Conservation (phyloP, 2,797 vertebrate genomes). For the Enteromius thamalakanensis region DNA sequence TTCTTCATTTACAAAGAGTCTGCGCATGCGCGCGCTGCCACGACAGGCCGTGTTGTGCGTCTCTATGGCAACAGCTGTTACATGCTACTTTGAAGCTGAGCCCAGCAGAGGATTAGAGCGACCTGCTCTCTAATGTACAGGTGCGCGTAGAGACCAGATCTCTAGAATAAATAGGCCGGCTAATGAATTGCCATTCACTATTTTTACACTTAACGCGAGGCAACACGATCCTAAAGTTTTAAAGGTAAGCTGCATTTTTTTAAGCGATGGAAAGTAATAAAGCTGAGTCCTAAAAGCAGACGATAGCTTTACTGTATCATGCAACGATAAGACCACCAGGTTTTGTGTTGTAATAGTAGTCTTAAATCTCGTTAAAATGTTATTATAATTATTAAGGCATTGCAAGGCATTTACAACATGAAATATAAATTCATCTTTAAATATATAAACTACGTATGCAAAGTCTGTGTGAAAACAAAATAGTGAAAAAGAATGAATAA, state of each 20-base stretch:
- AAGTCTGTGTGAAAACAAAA: background rate
- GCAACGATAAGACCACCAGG: background rate
- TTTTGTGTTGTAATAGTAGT: background rate
- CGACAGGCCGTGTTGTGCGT: constrained; percentile 73
- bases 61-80: constrained; percentile 76
- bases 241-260: constrained; percentile 14
- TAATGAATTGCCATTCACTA: background rate
- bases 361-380: background rate
- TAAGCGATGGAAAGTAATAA: background rate
- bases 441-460: background rate
- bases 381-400: background rate
- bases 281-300: background rate
- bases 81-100: constrained; percentile 63
- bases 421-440: background rate
- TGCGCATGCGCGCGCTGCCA: constrained; percentile 68
- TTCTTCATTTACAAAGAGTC: constrained; percentile 27
- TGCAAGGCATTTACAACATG: background rate
- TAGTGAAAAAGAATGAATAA: background rate
- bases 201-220: background rate
- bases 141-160: constrained; percentile 56
- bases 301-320: background rate
- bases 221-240: background rate
- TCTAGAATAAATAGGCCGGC: background rate
- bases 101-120: constrained; percentile 70
- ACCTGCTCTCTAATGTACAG: constrained; percentile 44